These are phyloP conservation scores for Hermetia illucens DNA, from an alignment of 1,140 invertebrate species.

Conservation along the genomic window DNA sequence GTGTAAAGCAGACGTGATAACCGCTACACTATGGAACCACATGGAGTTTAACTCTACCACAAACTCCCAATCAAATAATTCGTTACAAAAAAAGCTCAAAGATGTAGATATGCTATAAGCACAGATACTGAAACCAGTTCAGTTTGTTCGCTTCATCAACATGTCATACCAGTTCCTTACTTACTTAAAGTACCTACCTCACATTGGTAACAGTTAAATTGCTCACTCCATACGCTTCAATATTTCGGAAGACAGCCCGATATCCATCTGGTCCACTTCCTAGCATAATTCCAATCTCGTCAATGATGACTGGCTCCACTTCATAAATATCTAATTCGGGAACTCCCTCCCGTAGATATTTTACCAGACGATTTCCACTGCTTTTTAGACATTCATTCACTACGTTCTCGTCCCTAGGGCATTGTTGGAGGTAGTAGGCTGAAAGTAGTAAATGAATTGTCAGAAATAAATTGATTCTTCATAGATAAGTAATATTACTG, in stretches of 20 bases:
- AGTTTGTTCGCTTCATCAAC: neutral
- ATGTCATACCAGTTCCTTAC: neutral
- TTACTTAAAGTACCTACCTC: constrained; percentile 34
- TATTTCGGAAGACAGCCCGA: constrained; percentile 58
- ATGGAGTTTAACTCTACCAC: no score
- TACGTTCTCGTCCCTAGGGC: constrained; percentile 47
- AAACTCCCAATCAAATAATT: no score
- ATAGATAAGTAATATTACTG: no score
- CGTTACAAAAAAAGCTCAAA: no score
- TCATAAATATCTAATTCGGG: constrained; percentile 48
- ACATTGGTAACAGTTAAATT: constrained; percentile 59
- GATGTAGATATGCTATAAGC: no score
- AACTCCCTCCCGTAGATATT: constrained; percentile 50
- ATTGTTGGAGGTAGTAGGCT: constrained; percentile 51
- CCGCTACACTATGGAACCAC: constrained; percentile 42
- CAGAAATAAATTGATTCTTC: no score
- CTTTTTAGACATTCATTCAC: constrained; percentile 54
- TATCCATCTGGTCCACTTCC: constrained; percentile 64
- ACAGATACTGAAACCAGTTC: no score
- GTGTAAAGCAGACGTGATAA: constrained; percentile 51
- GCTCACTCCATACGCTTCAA: constrained; percentile 62
- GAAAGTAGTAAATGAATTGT: no score
- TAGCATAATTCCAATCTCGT: constrained; percentile 62
- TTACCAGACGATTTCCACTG: constrained; percentile 53
- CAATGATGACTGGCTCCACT: constrained; percentile 59